Conservation (phyloP, 2,797 vertebrate genomes). For the Gobio occitaniae region DNA sequence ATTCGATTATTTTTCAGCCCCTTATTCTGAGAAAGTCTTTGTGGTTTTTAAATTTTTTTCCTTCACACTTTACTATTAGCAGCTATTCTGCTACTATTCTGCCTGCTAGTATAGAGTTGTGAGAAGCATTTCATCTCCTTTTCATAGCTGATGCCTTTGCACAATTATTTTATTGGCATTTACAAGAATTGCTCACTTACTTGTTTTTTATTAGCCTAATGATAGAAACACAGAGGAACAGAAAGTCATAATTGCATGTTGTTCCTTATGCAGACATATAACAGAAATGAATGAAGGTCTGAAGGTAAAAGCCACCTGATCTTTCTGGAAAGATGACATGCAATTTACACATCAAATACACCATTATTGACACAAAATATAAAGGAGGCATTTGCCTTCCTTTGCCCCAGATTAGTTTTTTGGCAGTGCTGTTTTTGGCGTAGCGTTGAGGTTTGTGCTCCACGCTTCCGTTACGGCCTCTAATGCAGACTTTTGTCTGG, state of each 20-base stretch:
- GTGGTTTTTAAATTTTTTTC: neutral
- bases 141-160: neutral
- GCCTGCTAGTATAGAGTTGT: neutral
- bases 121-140: neutral
- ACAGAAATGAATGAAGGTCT: neutral
- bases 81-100: neutral
- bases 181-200: neutral
- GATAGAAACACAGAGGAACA: neutral
- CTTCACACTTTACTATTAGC: neutral
- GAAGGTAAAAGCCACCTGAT: neutral
- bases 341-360: conserved; percentile 16
- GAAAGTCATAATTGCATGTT: neutral
- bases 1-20: neutral
- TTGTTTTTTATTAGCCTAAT: neutral
- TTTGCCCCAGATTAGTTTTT: conserved; percentile 2
- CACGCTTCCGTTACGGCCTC: conserved; percentile 72
- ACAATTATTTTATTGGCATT: neutral
- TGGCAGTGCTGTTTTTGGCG: conserved; percentile 23
- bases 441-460: conserved; percentile 53
- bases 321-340: neutral
- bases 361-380: neutral
- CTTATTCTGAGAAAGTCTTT: neutral
- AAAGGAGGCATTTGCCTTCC: conserved; percentile 1
- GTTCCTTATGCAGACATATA: neutral
- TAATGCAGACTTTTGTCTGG: conserved; percentile 77